Base-by-base conservation (phyloP, 2,888 invertebrate species). In the Dolomedes plantarius region DNA sequence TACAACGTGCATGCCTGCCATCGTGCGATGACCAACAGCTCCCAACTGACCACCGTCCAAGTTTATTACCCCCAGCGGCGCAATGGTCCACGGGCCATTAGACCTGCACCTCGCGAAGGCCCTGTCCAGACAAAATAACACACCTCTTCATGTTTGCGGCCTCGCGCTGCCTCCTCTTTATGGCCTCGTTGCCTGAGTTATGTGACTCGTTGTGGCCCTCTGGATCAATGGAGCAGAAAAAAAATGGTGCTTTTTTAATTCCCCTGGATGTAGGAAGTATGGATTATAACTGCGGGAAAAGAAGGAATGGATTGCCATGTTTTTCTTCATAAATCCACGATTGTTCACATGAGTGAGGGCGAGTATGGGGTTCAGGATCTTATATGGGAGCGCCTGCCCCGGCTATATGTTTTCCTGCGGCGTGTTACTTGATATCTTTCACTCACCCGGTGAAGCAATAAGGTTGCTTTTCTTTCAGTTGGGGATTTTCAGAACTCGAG, bases 41-140 rank as follows among this genome's bases (percentile, higher is more conserved):
- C 83, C 73, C 77, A 73, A 72, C 56, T 36, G 39, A 69, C 76
- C 76, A 41, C 64, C n/a, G 69, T 9, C 62, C 31, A 50, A 72
- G 78, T 85, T 85, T 85, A 85, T 85, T 77, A 77, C 83, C 65
- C 50, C 68, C n/a, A 46, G 56, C 50, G 76, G 76, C 41, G 83
- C 83, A 85, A 85, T 85, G 77, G 83, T 62, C 29, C 83, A 67
- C 28, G 67, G 76, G n/a, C 77, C 77, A 85, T 85, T 56, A 23
- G 56, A 56, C 16, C 46, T n/a, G 16, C 46, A 46, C 9, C 46
- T 46, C 7, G 23, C 56, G 23, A 16, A 5, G 23, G 23, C 23
- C 23, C 56, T 5, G 23, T 5, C 23, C 56, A 16, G 56, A 56
- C 56, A 56, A 56, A 56, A 56, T 56, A 56, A 56, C 56, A 56